Evolutionary conservation across 2,888 invertebrate genomes (phyloP), one percentile per base, ranked within the genome.

Genomic region (Oscheius sp.): DNA sequence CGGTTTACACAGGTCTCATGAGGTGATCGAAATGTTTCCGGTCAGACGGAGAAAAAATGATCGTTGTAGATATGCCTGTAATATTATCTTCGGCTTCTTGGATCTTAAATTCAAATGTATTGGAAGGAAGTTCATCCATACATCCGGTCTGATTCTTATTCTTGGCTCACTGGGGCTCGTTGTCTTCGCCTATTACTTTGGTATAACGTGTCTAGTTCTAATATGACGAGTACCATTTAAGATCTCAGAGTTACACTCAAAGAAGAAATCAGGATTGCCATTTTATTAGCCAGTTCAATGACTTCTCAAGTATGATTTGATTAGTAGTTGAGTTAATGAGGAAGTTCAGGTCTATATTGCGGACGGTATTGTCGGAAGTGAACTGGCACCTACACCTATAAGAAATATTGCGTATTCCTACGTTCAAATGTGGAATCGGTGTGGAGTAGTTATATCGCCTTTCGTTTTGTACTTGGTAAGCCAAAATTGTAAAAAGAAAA

Each of bases 351-450:
- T 81, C 13, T 79, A 79, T 68, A 81, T 81, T 5, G 76, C 79
- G 1, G 73, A 77, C 46, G 83, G 84, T 13, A 78, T 86, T 45
- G 75, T 78, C 18, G 81, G 79, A 2, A 84, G 76, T 68, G 86
- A 86, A 70, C 76, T 86, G 18, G 86, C 86, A 75, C 86, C 86
- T 7, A 86, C 86, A 13, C 81, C 83, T 9, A 75, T 86, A 21
- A 76, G 86, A 45, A 86, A 86, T 35, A 71, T 86, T 21, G 80
- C 82, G 0, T 86, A 81, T 61, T 80, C 85, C 6, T 84, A 80
- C 59, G 76, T 81, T 0, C 85, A 86, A 69, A 75, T 85, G 23
- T 77, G 79, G 76, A 80, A 81, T 43, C 77, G 86, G 3, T 56
- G 84, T 29, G 86, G 86, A 16, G 86, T 85, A 18, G 84, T 86